Percentiles rank a stretch among this genome's conserved stretches.
Conservation (phyloP, 2,797 vertebrate genomes). For the Hephaestus fuliginosus region DNA sequence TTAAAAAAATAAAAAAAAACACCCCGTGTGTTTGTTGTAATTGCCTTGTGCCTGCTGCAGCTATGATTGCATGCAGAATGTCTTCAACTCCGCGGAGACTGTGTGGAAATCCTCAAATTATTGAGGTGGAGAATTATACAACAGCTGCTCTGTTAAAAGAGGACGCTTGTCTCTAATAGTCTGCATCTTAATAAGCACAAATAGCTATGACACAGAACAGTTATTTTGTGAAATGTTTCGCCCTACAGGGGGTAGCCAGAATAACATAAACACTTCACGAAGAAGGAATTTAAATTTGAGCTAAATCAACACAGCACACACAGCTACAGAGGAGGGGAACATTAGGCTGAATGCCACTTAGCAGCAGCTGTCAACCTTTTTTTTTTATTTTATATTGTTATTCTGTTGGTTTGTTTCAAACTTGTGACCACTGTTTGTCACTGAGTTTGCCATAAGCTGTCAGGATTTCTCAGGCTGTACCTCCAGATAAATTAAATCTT, state of each 20-base stretch:
- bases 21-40: slow-evolving; percentile 70
- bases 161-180: slow-evolving; percentile 71
- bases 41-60: slow-evolving; percentile 76
- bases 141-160: slow-evolving; percentile 78
- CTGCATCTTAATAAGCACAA: slow-evolving; percentile 80
- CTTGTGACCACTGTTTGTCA: neutral
- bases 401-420: slow-evolving; percentile 11
- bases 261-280: slow-evolving; percentile 57
- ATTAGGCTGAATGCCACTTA: slow-evolving; percentile 14
- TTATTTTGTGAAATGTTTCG: slow-evolving; percentile 65
- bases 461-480: neutral
- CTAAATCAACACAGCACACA: slow-evolving; percentile 45
- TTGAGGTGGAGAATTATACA: slow-evolving; percentile 81
- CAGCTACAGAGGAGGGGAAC: slow-evolving; percentile 14
- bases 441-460: neutral
- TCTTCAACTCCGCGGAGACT: slow-evolving; percentile 73
- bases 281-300: slow-evolving; percentile 50
- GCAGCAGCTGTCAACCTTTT: neutral
- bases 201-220: slow-evolving; percentile 63
- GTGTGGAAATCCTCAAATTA: slow-evolving; percentile 78
- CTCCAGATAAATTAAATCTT: slow-evolving; percentile 13
- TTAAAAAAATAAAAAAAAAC: slow-evolving; percentile 43
- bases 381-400: neutral
- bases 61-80: slow-evolving; percentile 78
- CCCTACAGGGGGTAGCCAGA: slow-evolving; percentile 52